Conservation (phyloP, 92 coral and sea anemone species). For the Siderastrea siderea region DNA sequence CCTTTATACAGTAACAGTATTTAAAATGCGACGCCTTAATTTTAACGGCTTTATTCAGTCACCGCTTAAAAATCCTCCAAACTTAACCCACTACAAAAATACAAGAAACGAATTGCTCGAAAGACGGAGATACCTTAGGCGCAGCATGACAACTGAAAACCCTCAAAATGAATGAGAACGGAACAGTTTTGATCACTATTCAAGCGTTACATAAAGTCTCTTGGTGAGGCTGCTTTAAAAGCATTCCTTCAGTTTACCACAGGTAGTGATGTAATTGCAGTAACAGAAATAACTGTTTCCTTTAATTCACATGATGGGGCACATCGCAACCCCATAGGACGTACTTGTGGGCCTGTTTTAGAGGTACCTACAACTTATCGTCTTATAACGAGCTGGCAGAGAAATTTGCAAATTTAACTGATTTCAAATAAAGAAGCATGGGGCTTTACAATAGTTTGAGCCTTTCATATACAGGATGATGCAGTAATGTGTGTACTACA, state of each 20-base stretch:
- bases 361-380: conserved; percentile 66
- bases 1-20: too few species aligned
- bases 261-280: conserved; percentile 19
- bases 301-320: conserved; percentile 50
- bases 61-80: too few species aligned
- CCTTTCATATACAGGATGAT: conserved; percentile 35
- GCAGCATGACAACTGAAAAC: conserved; percentile 12
- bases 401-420: conserved; percentile 40
- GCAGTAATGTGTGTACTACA: too few species aligned
- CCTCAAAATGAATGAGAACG: conserved; percentile 56
- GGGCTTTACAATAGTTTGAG: conserved; percentile 40
- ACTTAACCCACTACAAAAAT: too few species aligned
- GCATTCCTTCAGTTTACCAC: conserved; percentile 68
- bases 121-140: too few species aligned
- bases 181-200: conserved; percentile 53
- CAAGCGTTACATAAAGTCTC: conserved; percentile 46
- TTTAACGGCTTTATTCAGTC: too few species aligned
- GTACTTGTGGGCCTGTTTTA: conserved; percentile 67
- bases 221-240: conserved; percentile 53
- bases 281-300: conserved; percentile 34
- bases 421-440: conserved; percentile 56
- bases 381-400: conserved; percentile 67
- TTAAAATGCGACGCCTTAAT: too few species aligned
- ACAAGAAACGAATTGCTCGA: too few species aligned
- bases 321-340: conserved; percentile 61